Evolutionary conservation across 1,140 invertebrate genomes (phyloP), one percentile per base, ranked within the genome.

Genomic region (Meloidogyne chitwoodi): DNA sequence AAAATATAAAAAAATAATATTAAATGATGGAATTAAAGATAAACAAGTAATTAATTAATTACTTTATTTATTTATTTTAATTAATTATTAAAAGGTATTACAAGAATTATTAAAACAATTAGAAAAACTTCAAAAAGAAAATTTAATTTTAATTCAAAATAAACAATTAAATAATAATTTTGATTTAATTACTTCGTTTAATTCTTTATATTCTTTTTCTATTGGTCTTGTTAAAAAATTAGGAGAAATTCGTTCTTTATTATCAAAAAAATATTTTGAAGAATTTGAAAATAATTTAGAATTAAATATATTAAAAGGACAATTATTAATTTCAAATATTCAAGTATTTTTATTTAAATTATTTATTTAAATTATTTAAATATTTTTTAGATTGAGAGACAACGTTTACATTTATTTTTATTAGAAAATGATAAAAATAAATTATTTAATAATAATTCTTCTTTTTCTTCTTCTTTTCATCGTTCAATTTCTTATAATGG

Each of bases 201-300:
- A 80, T 69, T 81, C 76, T 14, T 61, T 80, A 24, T 83, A 81
- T 72, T 63, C 79, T 10, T 80, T 80, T 71, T 29, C 79, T 19
- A 29, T 77, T 68, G 67, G 79, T 8, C 64, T 80, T 71, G 80
- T 80, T 62, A 61, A 68, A 66, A 80, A 82, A 72, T 64, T 80
- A 31, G 69, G 75, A 4, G 73, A 82, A 73, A 62, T 80, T 38
- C 27, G 75, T 22, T 24, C 41, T 22, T 44, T 48, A 24, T 38
- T 80, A 27, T 61, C 74, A 27, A 41, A 73, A 31, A 80, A 79
- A 41, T 82, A 48, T 38, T 27, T 31, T 62, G 26, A 81, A 26
- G 22, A 77, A 77, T 78, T 65, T 68, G 16, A 48, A 12, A 75
- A 65, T 41, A 19, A 27, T 26, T 56, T 56, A n/a, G 48, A 56